Evolutionary conservation across 2,888 invertebrate species (phyloP), one percentile per base, ranked within the genome.

Genomic region (Sphaeridia pumilis): DNA sequence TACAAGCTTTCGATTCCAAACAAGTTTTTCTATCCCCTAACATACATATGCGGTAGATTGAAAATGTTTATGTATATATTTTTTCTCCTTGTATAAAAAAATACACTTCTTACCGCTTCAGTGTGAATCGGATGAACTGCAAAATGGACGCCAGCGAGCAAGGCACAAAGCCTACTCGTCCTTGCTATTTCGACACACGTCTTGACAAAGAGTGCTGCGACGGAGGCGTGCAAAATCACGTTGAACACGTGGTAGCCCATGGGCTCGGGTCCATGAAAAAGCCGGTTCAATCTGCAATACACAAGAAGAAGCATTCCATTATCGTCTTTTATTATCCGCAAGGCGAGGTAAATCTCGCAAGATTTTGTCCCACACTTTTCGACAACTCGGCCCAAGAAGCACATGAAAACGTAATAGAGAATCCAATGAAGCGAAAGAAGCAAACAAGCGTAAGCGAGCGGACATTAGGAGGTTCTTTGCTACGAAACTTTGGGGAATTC

Each of bases 51-150:
- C n/a, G n/a, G n/a, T n/a, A n/a, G n/a, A n/a, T n/a, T n/a, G n/a
- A n/a, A n/a, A n/a, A n/a, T n/a, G n/a, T n/a, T n/a, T n/a, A n/a
- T n/a, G n/a, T n/a, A n/a, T n/a, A n/a, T n/a, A n/a, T n/a, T n/a
- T n/a, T n/a, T n/a, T n/a, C n/a, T n/a, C n/a, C n/a, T n/a, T n/a
- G n/a, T n/a, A n/a, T 43, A 31, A 26, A 17, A 36, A 41, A 38
- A 24, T 12, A 44, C 3, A 10, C 3, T 48, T 79, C 85, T 84
- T 70, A 87, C 88, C 69, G 89, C 88, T 72, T 90, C 89, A 1
- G 87, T 86, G 70, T 89, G 89, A 58, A 90, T 78, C 22, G 90
- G 89, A 69, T 90, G 90, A 2, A 83, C 78, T 3, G 88, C 87
- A 68, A 89, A 90, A 64, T 88, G 73, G 41, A 84, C 70, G 20